A percentile compares a stretch with the other conserved stretches of the same genome.
Conservation (phyloP, 1,140 invertebrate species). For the Hypsibius dujardini region DNA sequence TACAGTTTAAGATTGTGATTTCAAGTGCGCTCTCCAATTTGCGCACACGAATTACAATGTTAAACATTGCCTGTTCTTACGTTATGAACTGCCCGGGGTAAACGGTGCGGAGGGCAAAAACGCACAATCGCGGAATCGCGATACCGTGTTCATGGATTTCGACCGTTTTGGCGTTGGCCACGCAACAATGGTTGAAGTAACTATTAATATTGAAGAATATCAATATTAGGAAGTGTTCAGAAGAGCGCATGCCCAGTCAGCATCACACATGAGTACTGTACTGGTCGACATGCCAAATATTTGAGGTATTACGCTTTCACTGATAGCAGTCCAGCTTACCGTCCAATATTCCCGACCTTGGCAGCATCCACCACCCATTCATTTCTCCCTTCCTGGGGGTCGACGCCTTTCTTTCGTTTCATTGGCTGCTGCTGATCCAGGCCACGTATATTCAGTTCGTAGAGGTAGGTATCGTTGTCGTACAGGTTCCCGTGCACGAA, state of each 20-base stretch:
- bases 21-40: neutral
- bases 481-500: slow-evolving; percentile 9
- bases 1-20: neutral
- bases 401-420: neutral
- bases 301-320: too few relatives aligned
- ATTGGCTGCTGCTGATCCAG: too few relatives aligned
- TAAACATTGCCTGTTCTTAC: neutral
- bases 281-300: too few relatives aligned
- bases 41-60: neutral
- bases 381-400: neutral
- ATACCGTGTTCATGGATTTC: neutral
- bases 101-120: neutral
- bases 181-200: slow-evolving; percentile 1
- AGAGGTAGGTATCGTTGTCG: neutral
- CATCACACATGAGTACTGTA: neutral
- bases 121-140: slow-evolving; percentile 2
- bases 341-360: neutral
- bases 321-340: neutral
- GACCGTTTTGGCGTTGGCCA: neutral
- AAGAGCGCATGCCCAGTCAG: neutral
- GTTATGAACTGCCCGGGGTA: neutral
- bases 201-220: neutral
- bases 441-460: neutral
- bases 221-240: neutral
- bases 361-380: neutral